Percentiles rank a stretch among this genome's conserved stretches.
These are phyloP conservation scores for Trachelus stipa DNA, from an alignment of 2,888 invertebrate species.

Conservation along the genomic window DNA sequence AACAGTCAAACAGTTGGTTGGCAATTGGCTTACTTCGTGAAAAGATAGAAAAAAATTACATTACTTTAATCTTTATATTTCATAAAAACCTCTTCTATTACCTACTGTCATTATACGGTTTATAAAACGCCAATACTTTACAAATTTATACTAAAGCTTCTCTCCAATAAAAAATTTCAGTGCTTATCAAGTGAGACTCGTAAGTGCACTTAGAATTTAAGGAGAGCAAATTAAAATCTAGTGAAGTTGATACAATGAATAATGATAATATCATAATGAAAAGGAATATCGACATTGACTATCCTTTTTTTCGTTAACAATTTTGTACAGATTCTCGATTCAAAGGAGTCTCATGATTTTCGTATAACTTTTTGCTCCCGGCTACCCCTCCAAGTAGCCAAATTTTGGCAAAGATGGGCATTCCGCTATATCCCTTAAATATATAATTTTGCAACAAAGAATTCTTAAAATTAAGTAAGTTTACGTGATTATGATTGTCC, in stretches of 20 bases:
- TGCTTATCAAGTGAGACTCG: neutral
- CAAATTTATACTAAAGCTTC: neutral
- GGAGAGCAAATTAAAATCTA: neutral
- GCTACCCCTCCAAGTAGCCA: neutral
- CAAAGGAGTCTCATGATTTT: neutral
- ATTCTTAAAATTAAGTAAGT: neutral
- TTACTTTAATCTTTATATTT: neutral
- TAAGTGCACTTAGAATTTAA: neutral
- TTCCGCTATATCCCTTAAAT: neutral
- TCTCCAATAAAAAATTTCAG: neutral
- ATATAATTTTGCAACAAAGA: neutral
- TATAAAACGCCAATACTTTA: neutral
- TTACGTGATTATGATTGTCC: neutral
- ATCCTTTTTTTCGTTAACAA: neutral
- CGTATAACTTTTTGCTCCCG: neutral
- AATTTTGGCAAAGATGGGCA: conserved; percentile 6
- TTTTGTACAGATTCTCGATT: neutral
- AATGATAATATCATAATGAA: neutral
- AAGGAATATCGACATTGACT: neutral
- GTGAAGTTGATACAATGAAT: neutral
- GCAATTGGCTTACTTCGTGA: conserved; percentile 31
- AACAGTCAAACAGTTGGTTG: conserved; percentile 37
- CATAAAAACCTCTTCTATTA: neutral
- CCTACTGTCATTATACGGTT: neutral
- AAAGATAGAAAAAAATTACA: neutral